Conservation (phyloP, 2,113 vertebrate species). For the Nycticorax nycticorax region DNA sequence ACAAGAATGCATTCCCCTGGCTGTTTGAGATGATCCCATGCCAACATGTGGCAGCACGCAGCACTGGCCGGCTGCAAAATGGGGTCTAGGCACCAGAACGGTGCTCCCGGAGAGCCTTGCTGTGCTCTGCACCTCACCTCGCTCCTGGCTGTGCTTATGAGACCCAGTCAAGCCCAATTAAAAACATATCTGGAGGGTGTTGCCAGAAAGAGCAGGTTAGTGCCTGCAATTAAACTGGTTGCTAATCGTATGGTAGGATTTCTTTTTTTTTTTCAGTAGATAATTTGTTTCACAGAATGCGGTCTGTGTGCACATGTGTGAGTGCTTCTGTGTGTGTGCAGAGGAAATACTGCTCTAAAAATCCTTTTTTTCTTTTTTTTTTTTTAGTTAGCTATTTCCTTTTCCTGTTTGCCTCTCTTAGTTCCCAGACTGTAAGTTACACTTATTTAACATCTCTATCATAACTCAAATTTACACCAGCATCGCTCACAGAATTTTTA, state of each 20-base stretch:
- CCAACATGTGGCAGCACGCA: not conserved
- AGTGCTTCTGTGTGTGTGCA: not conserved
- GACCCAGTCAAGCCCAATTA: constrained; percentile 1
- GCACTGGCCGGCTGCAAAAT: not conserved
- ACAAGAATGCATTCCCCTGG: not conserved
- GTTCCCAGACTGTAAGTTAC: not conserved
- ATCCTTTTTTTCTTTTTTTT: not conserved
- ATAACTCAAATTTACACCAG: not conserved
- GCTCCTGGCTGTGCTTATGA: rapidly evolving
- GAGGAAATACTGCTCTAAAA: not conserved
- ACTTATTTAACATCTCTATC: not conserved
- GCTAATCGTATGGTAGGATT: not conserved
- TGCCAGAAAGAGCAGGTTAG: constrained; percentile 8
- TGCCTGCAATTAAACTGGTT: constrained; percentile 7
- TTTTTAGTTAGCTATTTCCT: not conserved
- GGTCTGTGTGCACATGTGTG: not conserved
- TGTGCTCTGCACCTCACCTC: not conserved
- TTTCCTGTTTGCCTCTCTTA: not conserved
- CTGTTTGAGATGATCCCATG: not conserved
- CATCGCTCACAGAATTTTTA: not conserved
- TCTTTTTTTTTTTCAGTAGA: not conserved
- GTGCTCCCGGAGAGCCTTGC: not conserved
- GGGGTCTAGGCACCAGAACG: not conserved
- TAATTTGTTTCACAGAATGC: constrained; percentile 1
- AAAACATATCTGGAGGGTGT: not conserved